Evolutionary conservation across 2,113 vertebrate genomes (phyloP), one percentile per base, ranked within the genome.

Genomic region (Entosphenus tridentatus): DNA sequence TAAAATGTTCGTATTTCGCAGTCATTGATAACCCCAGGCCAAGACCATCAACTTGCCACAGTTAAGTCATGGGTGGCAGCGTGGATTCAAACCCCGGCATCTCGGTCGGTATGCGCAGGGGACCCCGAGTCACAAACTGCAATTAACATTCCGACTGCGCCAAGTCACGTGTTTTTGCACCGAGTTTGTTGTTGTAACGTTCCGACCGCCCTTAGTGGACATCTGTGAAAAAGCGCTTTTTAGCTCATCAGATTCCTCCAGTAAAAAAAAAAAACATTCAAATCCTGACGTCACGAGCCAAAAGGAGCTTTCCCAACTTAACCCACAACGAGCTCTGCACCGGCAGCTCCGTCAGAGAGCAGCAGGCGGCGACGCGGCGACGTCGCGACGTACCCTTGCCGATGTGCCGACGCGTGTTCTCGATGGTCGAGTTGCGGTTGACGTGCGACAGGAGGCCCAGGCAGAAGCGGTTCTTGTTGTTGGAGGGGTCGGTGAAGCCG

Each of bases 351-450:
- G 39, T 7, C 39, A 39, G 39, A 6, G 21, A 21, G 21, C 21
- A 21, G 39, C 39, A 39, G 39, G 39, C 39, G 39, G 6, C 39
- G 5, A 39, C 39, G 39, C 6, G 39, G 39, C 39, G 39, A n/a
- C 39, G 39, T 5, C 6, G 39, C 39, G 56, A 73, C 73, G 76
- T 79, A 89, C 92, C 93, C 87, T 95, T 98, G 72, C 92, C 89
- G 39, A 98, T 98, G 70, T 98, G 93, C 74, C 90, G 80, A 75
- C 93, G 84, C 0, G 92, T 97, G 78, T 97, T 98, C 79, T 98
- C 93, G 8, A 98, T 98, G 69, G 92, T 98, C 71, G 93, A 98
- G 81, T 98, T 98, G 77, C 93, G 89, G 80, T 98, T 98, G 69
- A 98, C 92, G 0, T 98, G 96, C 13, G 93, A 98, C 56, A 97